Conservation (phyloP, 2,888 invertebrate species). For the Liposcelis brunnea region DNA sequence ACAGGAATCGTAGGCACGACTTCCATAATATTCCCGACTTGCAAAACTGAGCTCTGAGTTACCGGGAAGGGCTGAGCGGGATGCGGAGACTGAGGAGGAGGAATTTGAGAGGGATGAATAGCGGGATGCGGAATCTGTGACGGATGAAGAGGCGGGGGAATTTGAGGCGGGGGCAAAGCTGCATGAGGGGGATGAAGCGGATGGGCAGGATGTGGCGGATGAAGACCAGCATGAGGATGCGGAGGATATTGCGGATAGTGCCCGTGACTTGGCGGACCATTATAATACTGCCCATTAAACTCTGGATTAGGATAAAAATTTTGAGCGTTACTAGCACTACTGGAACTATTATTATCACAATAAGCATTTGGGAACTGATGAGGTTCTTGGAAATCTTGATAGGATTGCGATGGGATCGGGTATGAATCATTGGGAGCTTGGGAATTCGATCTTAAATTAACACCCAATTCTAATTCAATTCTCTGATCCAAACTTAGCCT, state of each 20-base stretch:
- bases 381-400: too few species aligned
- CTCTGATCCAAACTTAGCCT: constrained; percentile 40
- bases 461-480: constrained; percentile 39
- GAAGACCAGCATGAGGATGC: neutral
- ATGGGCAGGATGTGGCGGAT: neutral
- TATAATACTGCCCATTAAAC: too few species aligned
- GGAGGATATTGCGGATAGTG: too few species aligned
- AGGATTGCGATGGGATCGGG: too few species aligned
- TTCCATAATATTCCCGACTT: constrained; percentile 5
- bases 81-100: constrained; percentile 10
- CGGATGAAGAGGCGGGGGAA: too few species aligned
- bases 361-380: constrained; percentile 8
- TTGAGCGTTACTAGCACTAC: too few species aligned
- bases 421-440: constrained; percentile 12
- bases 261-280: too few species aligned
- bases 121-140: neutral
- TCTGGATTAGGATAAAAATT: too few species aligned
- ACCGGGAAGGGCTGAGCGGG: constrained; percentile 8
- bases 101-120: constrained; percentile 11
- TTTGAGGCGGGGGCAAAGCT: constrained; percentile 11
- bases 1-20: constrained; percentile 6
- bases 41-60: neutral
- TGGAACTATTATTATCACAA: neutral
- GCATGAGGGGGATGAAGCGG: constrained; percentile 11
- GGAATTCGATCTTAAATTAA: constrained; percentile 26